Conservation (phyloP, 2,888 invertebrate species). For the Panorpa germanica region DNA sequence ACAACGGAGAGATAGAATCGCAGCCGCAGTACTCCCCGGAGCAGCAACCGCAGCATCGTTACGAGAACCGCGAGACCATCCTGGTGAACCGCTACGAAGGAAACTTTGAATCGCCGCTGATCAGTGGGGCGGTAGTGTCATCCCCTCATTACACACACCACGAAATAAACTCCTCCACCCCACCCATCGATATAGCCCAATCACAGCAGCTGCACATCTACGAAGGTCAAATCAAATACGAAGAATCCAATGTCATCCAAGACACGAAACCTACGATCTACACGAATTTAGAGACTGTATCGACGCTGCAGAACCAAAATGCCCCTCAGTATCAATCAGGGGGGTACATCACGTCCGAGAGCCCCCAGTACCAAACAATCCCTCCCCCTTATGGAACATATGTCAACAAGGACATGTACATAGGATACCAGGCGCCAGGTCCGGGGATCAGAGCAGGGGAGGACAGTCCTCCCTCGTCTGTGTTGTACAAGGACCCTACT, state of each 20-base stretch:
- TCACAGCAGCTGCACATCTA: conserved; percentile 26
- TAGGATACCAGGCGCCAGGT: too few relatives aligned
- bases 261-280: conserved; percentile 26
- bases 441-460: conserved; percentile 22
- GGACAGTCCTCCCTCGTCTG: conserved; percentile 33
- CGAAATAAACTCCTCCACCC: too few relatives aligned
- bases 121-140: too few relatives aligned
- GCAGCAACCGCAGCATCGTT: too few relatives aligned
- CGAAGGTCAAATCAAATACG: conserved; percentile 24
- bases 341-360: conserved; percentile 16
- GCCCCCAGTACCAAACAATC: conserved; percentile 18
- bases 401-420: conserved; percentile 21
- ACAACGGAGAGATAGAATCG: too few relatives aligned
- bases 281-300: conserved; percentile 43
- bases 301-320: conserved; percentile 25
- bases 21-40: too few relatives aligned
- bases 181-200: conserved; percentile 25
- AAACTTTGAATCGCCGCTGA: too few relatives aligned
- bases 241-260: conserved; percentile 19
- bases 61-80: too few relatives aligned
- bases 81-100: too few relatives aligned
- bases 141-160: too few relatives aligned
- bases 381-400: conserved; percentile 19
- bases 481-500: conserved; percentile 48
- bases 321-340: conserved; percentile 11